These are phyloP conservation scores for Heteractis magnifica DNA, from an alignment of 92 coral and sea anemone genomes.

Conservation along the genomic window DNA sequence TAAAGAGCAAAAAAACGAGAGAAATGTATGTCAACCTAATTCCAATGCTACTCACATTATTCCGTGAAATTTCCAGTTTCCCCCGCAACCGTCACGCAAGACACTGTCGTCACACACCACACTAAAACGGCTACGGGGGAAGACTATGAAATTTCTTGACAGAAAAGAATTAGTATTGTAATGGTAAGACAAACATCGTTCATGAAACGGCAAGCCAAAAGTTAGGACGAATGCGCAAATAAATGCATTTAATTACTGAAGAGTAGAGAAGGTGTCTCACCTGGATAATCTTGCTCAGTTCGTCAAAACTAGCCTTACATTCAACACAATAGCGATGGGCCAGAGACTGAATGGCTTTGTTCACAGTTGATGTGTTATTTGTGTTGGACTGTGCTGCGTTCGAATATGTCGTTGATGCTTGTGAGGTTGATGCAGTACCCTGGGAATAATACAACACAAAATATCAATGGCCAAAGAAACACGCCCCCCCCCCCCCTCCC, in stretches of 20 bases:
- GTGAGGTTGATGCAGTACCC: neutral
- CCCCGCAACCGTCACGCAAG: no score
- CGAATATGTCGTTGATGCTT: conserved; percentile 25
- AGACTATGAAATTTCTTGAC: no score
- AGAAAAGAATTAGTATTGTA: no score
- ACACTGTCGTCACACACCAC: no score
- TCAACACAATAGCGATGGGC: conserved; percentile 98
- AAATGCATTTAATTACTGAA: neutral
- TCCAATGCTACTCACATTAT: no score
- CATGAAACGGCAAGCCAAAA: neutral
- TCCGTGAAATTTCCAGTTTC: no score
- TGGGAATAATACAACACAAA: neutral
- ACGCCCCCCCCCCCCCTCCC: neutral
- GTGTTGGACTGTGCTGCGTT: conserved; percentile 44
- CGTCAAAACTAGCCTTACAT: conserved; percentile 93
- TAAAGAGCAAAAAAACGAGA: conserved; percentile 17
- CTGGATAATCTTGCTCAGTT: conserved; percentile 97
- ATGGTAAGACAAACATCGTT: no score
- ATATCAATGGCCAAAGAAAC: neutral
- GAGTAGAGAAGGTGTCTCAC: conserved; percentile 19
- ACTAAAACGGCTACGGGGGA: no score
- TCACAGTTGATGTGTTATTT: conserved; percentile 65
- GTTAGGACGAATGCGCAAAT: neutral
- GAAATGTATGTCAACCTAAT: no score
- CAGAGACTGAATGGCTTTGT: conserved; percentile 91